These are phyloP conservation scores for Drosophila tsacasi DNA, from an alignment of 1,140 invertebrate species.

Conservation along the genomic window DNA sequence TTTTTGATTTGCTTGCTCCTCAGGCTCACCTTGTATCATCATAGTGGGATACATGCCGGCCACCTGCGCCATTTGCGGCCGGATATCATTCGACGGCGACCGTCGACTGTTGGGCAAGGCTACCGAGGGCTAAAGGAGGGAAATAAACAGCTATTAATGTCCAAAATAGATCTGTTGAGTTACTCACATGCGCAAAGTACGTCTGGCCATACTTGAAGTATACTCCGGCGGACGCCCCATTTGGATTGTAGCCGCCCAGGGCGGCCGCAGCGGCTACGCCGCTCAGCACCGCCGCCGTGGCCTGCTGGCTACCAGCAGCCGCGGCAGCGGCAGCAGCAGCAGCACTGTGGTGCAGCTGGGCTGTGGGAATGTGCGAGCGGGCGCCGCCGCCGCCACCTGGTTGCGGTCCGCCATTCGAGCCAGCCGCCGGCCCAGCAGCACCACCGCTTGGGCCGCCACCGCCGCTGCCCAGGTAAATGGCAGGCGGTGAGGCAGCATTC, in stretches of 20 bases:
- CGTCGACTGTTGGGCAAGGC: slow-evolving; percentile 84
- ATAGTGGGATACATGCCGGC: slow-evolving; percentile 84
- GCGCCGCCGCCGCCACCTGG: slow-evolving; percentile 26
- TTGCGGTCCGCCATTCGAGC: slow-evolving; percentile 48
- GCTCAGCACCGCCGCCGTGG: slow-evolving; percentile 74
- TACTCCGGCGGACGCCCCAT: slow-evolving; percentile 74
- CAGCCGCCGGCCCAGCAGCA: slow-evolving; percentile 16
- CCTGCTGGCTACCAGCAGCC: slow-evolving; percentile 59
- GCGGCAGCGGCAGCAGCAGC: slow-evolving; percentile 71
- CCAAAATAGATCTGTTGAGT: background rate
- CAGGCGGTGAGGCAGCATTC: slow-evolving; percentile 60
- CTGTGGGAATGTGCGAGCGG: slow-evolving; percentile 82
- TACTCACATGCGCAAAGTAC: slow-evolving; percentile 84
- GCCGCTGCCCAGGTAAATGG: slow-evolving; percentile 51
- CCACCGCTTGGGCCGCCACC: slow-evolving; percentile 10
- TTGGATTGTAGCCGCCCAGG: slow-evolving; percentile 80
- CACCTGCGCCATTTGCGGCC: slow-evolving; percentile 82
- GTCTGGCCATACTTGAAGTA: slow-evolving; percentile 85
- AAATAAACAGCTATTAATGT: background rate
- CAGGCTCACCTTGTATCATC: slow-evolving; percentile 81
- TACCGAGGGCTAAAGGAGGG: slow-evolving; percentile 69
- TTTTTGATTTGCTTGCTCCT: too few species aligned
- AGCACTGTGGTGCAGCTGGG: slow-evolving; percentile 78
- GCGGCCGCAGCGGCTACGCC: slow-evolving; percentile 70
- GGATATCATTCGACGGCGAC: slow-evolving; percentile 80